Evolutionary conservation across 2,888 invertebrate species (phyloP), one percentile per base, ranked within the genome.

Genomic region (Scaptomyza tumidula): DNA sequence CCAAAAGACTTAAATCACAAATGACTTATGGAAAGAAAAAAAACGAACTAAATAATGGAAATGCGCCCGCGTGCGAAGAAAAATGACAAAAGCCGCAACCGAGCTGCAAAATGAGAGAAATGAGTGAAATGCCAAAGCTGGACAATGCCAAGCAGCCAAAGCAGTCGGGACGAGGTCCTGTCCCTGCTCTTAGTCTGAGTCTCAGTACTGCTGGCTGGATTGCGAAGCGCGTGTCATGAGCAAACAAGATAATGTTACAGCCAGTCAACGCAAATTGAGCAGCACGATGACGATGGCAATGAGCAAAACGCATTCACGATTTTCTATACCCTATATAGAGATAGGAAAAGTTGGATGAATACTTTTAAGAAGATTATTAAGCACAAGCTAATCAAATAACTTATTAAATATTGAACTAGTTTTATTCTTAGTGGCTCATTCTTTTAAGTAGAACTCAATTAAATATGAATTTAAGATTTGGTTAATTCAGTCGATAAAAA

Each of bases 221-320:
- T 55, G 43, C 54, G 49, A 49, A 53, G 71, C 66, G 88, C 88
- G 88, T 88, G 88, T 86, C 86, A 84, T 86, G 88, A 69, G 75
- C 86, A 88, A 88, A 86, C 84, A 88, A 86, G 86, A 88, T 86
- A 86, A 86, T 86, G 79, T 86, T 88, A 77, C 88, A 86, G 75
- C 61, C 75, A 86, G 76, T 71, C 72, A 85, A 65, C 79, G 79
- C 78, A 76, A 83, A 88, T 83, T 87, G 83, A 85, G 79, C 85
- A 63, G 67, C 71, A 56, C 43, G 49, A 55, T 48, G 60, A 43
- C 29, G 16, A 3, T 9, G 70, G 37, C 49, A 29, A 43, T 39
- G 46, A 19, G 19, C 9, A 9, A 44, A 54, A 27, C 39, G 57
- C 45, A 71, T 46, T 58, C 71, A 24, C 37, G 48, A 56, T 39